Evolutionary conservation across 1,140 invertebrate species (phyloP), one percentile per base, ranked within the genome.

Genomic region (Tetramorium simillimum): DNA sequence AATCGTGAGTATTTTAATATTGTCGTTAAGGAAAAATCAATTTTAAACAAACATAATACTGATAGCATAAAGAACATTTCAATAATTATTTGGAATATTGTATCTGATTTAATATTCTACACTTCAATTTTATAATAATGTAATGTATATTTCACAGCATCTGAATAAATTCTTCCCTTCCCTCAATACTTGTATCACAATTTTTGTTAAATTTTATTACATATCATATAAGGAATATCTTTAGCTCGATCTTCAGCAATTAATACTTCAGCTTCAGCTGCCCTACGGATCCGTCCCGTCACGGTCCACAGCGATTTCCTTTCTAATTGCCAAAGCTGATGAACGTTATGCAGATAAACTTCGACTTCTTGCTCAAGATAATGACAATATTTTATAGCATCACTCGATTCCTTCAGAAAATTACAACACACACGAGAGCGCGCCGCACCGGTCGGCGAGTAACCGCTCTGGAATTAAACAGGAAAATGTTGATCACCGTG

Each of bases 391-490:
- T 77, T 33, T 33, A 33, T 4, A 28, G 58, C 21, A 77, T 78
- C 58, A 60, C 43, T 78, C 18, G 18, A 49, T 63, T n/a, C 24
- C 58, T 46, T 3, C 58, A 24, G 75, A 78, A 49, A 78, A 46
- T 78, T 63, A 62, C 24, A 49, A 70, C 69, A 28, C 69, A 28
- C 69, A 46, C 40, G 46, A 69, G 49, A 46, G 6, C 80, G 33
- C 80, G 67, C n/a, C n/a, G 33, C 4, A 18, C 16, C 40, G 56
- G 46, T 43, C 33, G 46, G 16, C 73, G 46, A 73, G 28, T 76
- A 43, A 28, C 24, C 46, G 40, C 16, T 76, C 46, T 65, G 24
- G 46, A 76, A 84, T 73, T 60, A 84, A 84, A 82, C 67, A 60
- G 33, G 53, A 69, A 78, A 78, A 33, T 33, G 62, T 67, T 80